Evolutionary conservation across 2,888 invertebrate species (phyloP).

Genomic region (Sarcophaga rosellei): DNA sequence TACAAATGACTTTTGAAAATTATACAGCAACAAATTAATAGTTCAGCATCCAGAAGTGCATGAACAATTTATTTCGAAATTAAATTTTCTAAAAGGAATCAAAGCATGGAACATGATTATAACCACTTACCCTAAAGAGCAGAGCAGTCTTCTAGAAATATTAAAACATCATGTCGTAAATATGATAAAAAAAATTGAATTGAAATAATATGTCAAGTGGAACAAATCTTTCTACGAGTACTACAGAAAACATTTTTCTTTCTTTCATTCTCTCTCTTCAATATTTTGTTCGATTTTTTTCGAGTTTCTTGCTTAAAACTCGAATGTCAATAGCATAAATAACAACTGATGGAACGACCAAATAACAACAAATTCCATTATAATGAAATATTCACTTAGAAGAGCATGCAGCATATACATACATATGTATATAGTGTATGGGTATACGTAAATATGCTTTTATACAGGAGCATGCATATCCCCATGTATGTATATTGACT

Average conservation of each 20-base stretch:
- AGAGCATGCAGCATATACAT: no score
- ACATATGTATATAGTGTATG: no score
- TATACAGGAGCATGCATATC: no score
- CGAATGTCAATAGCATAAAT: slow-evolving; percentile 67
- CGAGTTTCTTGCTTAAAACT: background rate
- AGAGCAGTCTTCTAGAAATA: background rate
- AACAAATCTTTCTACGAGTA: slow-evolving; percentile 50
- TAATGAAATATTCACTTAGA: background rate
- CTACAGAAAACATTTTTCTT: background rate
- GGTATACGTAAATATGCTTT: no score
- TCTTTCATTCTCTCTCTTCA: background rate
- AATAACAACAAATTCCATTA: slow-evolving; percentile 49
- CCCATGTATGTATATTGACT: background rate
- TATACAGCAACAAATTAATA: background rate
- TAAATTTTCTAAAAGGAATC: slow-evolving; percentile 63
- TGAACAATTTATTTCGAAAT: slow-evolving; percentile 47
- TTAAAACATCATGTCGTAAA: slow-evolving; percentile 27
- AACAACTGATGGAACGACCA: slow-evolving; percentile 22
- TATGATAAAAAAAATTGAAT: slow-evolving; percentile 46
- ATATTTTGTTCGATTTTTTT: slow-evolving; percentile 44
- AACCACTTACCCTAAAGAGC: background rate
- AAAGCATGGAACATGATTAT: slow-evolving; percentile 49
- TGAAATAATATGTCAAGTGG: slow-evolving; percentile 60
- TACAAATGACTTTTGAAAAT: no score
- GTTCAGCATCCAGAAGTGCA: background rate